These are phyloP conservation scores for Torymus tubicola DNA, from an alignment of 2,888 invertebrate species.

Conservation along the genomic window DNA sequence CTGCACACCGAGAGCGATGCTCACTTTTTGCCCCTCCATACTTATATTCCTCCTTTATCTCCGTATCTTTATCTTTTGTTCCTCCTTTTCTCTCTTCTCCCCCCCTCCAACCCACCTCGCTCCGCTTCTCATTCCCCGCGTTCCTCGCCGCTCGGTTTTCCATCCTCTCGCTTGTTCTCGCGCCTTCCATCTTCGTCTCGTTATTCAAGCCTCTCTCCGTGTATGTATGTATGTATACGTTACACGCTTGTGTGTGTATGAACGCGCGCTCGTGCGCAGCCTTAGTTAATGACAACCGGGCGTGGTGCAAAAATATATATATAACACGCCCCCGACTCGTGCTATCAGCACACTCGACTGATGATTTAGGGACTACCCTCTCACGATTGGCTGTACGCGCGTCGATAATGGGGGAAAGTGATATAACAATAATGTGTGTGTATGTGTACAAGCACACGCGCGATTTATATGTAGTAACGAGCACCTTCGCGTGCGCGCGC, in stretches of 20 bases:
- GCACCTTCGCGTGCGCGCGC: conserved; percentile 21
- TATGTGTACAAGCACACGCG: background rate
- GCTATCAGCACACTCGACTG: conserved; percentile 9
- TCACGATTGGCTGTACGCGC: background rate
- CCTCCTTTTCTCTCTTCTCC: background rate
- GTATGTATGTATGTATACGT: no score
- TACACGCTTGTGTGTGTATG: no score
- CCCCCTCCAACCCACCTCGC: background rate
- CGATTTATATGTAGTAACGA: conserved; percentile 43
- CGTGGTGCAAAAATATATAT: conserved; percentile 45
- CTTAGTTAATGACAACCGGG: conserved; percentile 47
- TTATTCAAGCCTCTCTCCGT: background rate
- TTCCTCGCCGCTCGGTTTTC: background rate
- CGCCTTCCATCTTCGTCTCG: background rate
- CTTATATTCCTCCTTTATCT: conserved; percentile 26
- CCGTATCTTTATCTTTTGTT: conserved; percentile 28
- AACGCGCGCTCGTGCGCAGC: background rate
- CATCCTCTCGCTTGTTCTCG: conserved; percentile 5
- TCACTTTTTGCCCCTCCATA: conserved; percentile 28
- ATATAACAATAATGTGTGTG: conserved; percentile 47
- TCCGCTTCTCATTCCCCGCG: no score
- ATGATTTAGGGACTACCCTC: conserved; percentile 49
- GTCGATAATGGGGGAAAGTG: conserved; percentile 38
- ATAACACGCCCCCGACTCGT: conserved; percentile 21
- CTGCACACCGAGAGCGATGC: background rate